Percentiles rank a stretch among this genome's conserved stretches.
Evolutionary conservation across 2,797 vertebrate genomes (phyloP).

Genomic region (Oophaga sylvatica): DNA sequence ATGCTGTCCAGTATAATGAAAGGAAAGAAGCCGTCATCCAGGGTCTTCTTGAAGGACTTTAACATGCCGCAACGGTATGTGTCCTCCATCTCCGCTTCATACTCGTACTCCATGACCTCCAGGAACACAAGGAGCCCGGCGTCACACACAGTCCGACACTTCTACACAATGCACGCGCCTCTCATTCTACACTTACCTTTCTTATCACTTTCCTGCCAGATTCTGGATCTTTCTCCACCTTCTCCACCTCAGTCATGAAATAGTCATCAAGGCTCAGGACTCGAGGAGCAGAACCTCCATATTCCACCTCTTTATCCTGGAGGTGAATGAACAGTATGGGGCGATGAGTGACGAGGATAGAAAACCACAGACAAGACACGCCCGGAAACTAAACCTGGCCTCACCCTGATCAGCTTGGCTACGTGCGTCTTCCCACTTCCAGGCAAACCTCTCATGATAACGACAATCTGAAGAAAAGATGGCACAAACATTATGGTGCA

Average conservation of each 20-base stretch:
- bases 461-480: conserved; percentile 84
- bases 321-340: background rate
- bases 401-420: conserved; percentile 95
- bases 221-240: conserved; percentile 92
- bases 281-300: conserved; percentile 93
- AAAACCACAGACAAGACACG: conserved; percentile 27
- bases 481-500: too few species aligned
- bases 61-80: conserved; percentile 96
- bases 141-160: too few species aligned
- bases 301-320: conserved; percentile 98
- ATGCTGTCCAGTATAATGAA: conserved; percentile 98
- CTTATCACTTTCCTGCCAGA: conserved; percentile 91
- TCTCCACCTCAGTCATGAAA: conserved; percentile 97
- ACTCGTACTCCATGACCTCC: conserved; percentile 95
- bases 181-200: conserved; percentile 77
- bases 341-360: too few species aligned
- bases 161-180: too few species aligned
- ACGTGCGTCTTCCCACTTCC: conserved; percentile 98
- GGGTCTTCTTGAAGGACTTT: conserved; percentile 97
- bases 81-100: conserved; percentile 97
- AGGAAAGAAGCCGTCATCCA: conserved; percentile 97
- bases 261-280: conserved; percentile 97
- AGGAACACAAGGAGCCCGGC: background rate
- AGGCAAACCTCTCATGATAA: conserved; percentile 97
- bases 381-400: conserved; percentile 62